A percentile compares a stretch with the other conserved stretches of the same genome.
Evolutionary conservation across 2,888 invertebrate genomes (phyloP).

Genomic region (Anodontia alba): DNA sequence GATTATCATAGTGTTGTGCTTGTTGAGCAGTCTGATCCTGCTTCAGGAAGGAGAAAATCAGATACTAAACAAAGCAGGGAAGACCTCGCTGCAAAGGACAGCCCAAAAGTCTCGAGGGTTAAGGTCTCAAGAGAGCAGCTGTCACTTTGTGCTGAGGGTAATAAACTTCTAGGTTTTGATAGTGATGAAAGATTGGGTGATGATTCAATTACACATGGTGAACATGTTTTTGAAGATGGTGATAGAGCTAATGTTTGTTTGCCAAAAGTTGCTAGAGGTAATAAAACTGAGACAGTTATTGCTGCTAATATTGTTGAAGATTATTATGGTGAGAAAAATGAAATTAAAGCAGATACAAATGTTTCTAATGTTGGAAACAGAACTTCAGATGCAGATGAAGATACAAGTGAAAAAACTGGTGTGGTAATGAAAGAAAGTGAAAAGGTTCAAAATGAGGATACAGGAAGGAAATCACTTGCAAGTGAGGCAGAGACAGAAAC

Average conservation of each 20-base stretch:
- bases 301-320: background rate
- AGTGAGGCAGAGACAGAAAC: background rate
- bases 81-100: background rate
- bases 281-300: background rate
- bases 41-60: background rate
- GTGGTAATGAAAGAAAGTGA: background rate
- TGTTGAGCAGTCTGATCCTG: conserved; percentile 68
- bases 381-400: background rate
- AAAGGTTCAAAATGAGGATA: background rate
- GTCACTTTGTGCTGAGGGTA: conserved; percentile 74
- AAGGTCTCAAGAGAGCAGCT: background rate
- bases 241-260: no score
- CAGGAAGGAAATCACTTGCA: background rate
- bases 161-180: conserved; percentile 75
- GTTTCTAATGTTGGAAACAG: background rate
- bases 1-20: conserved; percentile 80
- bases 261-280: no score
- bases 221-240: conserved; percentile 64
- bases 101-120: background rate
- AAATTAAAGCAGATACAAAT: background rate
- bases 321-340: background rate
- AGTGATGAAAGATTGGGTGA: no score
- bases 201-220: no score
- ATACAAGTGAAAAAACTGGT: background rate
- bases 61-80: background rate